phyloP scores from a whole-genome alignment of 1,140 invertebrate genomes.

The Holotrichia oblita region DNA sequence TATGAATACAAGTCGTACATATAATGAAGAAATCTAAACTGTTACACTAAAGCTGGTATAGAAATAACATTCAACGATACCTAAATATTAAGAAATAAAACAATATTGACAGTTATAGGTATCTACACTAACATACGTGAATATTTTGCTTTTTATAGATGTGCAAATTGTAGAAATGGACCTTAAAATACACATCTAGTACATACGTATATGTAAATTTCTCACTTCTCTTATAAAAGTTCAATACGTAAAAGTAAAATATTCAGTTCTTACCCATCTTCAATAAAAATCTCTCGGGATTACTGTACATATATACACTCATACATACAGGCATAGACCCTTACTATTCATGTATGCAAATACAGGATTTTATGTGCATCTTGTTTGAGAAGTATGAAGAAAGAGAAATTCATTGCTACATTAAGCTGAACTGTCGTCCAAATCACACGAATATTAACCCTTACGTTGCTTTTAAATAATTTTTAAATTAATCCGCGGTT shows the following conservation, averaged over 20 bases:
- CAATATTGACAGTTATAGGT: too few relatives aligned
- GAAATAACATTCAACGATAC: too few relatives aligned
- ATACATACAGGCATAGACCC: background rate
- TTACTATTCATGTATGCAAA: slow-evolving; percentile 22
- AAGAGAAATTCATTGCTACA: background rate
- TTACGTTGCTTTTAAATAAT: background rate
- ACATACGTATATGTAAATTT: too few relatives aligned
- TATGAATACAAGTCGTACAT: too few relatives aligned
- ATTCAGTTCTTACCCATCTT: background rate
- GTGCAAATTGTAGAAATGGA: background rate
- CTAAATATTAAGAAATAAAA: too few relatives aligned
- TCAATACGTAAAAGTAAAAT: too few relatives aligned
- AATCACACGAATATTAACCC: slow-evolving; percentile 18
- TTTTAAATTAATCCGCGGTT: background rate
- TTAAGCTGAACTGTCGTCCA: slow-evolving; percentile 27
- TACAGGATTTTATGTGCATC: background rate
- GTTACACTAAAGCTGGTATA: too few relatives aligned
- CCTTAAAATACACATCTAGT: too few relatives aligned
- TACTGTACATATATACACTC: background rate
- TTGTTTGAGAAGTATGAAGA: slow-evolving; percentile 27
- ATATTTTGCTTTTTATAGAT: background rate
- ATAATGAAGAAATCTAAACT: too few relatives aligned
- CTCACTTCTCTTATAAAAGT: too few relatives aligned
- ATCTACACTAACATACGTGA: background rate
- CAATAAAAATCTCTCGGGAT: background rate